phyloP scores from a whole-genome alignment of 92 coral and sea anemone species.

The Palythoa heliodiscus region DNA sequence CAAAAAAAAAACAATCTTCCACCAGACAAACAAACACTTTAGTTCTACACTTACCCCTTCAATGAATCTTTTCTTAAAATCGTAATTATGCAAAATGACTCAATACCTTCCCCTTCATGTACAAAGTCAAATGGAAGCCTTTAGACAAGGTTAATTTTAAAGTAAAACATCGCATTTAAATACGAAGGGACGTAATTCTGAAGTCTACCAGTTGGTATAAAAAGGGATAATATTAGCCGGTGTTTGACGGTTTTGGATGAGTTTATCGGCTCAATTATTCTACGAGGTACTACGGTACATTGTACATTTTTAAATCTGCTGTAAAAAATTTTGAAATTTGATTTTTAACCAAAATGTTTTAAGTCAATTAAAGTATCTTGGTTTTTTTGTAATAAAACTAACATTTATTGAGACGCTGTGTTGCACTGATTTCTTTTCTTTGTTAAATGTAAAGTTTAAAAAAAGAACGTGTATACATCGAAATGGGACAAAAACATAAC shows the following conservation, averaged over 20 bases:
- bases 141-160: background rate
- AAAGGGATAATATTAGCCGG: background rate
- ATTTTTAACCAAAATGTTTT: constrained; percentile 64
- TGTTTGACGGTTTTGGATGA: constrained; percentile 23
- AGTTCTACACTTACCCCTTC: too few species aligned
- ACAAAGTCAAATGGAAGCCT: background rate
- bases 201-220: background rate
- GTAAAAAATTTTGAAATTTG: constrained; percentile 71
- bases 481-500: too few species aligned
- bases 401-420: constrained; percentile 12
- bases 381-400: constrained; percentile 57
- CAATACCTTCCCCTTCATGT: background rate
- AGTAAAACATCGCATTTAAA: background rate
- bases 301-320: constrained; percentile 70
- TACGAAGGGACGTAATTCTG: background rate
- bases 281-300: constrained; percentile 33
- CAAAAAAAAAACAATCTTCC: too few species aligned
- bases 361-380: constrained; percentile 56
- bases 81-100: too few species aligned
- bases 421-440: background rate
- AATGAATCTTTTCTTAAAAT: too few species aligned
- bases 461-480: too few species aligned
- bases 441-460: background rate
- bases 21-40: too few species aligned
- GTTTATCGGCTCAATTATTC: constrained; percentile 37